Evolutionary conservation across 1,140 invertebrate genomes (phyloP).

Genomic region (Cydia splendana): DNA sequence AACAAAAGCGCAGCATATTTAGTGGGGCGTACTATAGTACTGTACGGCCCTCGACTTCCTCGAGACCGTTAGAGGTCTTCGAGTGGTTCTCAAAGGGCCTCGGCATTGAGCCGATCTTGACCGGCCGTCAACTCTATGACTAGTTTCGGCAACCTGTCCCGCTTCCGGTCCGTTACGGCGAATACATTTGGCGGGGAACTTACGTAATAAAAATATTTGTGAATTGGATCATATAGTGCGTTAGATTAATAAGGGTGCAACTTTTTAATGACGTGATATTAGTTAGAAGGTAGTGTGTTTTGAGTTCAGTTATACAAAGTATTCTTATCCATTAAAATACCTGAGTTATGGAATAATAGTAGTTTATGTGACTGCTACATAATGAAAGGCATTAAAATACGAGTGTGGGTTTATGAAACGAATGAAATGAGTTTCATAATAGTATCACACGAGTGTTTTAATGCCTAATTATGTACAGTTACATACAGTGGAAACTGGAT

Average conservation of each 20-base stretch:
- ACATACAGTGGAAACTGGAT: too few relatives aligned
- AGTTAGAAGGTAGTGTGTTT: too few relatives aligned
- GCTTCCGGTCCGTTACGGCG: slow-evolving; percentile 43
- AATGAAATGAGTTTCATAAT: too few relatives aligned
- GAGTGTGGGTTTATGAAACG: too few relatives aligned
- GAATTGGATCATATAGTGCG: slow-evolving; percentile 3
- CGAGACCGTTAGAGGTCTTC: neutral
- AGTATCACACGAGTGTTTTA: too few relatives aligned
- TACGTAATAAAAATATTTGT: slow-evolving; percentile 30
- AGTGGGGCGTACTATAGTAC: neutral
- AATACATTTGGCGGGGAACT: slow-evolving; percentile 36
- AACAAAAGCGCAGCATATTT: neutral
- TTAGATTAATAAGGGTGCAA: neutral
- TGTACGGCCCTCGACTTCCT: neutral
- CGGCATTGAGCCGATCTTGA: slow-evolving; percentile 43
- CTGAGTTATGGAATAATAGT: too few relatives aligned
- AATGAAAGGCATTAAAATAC: too few relatives aligned
- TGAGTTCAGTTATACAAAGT: too few relatives aligned
- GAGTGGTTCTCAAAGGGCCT: slow-evolving; percentile 11
- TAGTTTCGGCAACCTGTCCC: slow-evolving; percentile 39
- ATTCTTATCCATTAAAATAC: too few relatives aligned
- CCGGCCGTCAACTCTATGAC: slow-evolving; percentile 35
- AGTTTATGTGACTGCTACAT: too few relatives aligned
- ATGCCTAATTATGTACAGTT: too few relatives aligned
- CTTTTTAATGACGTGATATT: neutral